Base-by-base conservation (phyloP, 2,888 invertebrate species). In the Sycophila texana region DNA sequence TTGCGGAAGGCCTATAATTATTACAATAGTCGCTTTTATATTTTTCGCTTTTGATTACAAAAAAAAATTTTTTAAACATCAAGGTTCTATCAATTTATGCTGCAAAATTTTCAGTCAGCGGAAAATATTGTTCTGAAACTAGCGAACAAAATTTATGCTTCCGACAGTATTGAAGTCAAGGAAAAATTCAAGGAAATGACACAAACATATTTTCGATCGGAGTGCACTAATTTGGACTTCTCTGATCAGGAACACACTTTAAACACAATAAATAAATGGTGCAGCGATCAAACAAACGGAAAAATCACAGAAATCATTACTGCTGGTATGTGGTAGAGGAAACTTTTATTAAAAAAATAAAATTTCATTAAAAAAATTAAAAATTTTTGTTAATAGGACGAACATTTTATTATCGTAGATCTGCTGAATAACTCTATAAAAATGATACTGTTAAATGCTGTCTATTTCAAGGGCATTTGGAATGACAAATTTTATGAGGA, bases 401-500 rank as follows among this genome's bases (percentile, higher is more conserved):
- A n/a, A n/a, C n/a, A n/a, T n/a, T n/a, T n/a, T 76, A 5, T 49
- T 20, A n/a, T 53, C 1, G 14, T 10, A 76, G 76, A 3, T 18
- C 73, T 5, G 55, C 10, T 14, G 5, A 0, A 0, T 3, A 20
- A 4, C 4, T 22, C 18, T 20, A 92, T 51, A 92, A 92, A 94
- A 71, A 89, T 96, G 78, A 94, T 97, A 3, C 92, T 97, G 5
- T 93, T 96, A 2, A 97, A 97, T 88, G 97, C 97, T 0, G 93
- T 97, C 18, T 96, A 97, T 88, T 97, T 97, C 91, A 97, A 97
- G 92, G 95, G 95, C 2, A 92, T 92, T 55, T 97, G 97, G 96
- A 89, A 91, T 61, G 88, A 92, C 51, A 92, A 94, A 84, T 98
- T 98, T 86, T 87, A 94, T 30, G 86, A 91, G 0, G 84, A 86